Conservation (phyloP, 2,797 vertebrate genomes). For the Xenopus petersii region DNA sequence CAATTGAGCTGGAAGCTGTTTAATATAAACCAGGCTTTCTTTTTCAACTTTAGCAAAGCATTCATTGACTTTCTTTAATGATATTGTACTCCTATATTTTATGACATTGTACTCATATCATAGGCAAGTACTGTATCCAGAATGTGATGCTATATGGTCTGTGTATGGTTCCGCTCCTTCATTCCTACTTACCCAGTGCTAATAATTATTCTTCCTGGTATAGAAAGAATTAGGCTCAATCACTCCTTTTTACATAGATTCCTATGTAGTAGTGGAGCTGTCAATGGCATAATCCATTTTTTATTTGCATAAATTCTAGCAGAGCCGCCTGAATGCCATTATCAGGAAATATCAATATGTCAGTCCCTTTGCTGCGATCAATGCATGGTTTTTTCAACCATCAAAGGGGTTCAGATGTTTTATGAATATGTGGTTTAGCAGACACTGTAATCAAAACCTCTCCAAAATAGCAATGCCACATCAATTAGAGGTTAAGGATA, state of each 20-base stretch:
- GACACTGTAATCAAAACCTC: too few relatives aligned
- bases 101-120: neutral
- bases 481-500: too few relatives aligned
- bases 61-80: neutral
- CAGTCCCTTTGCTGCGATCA: slow-evolving; percentile 18
- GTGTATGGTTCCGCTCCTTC: neutral
- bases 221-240: too few relatives aligned
- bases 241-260: too few relatives aligned
- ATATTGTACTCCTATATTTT: neutral
- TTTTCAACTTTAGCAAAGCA: too few relatives aligned
- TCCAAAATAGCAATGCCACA: too few relatives aligned
- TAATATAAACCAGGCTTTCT: neutral
- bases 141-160: neutral
- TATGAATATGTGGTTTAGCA: neutral
- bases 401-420: slow-evolving; percentile 26
- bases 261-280: too few relatives aligned
- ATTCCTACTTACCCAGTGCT: neutral
- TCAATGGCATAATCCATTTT: neutral
- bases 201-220: neutral
- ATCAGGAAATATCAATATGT: neutral
- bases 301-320: neutral
- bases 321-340: neutral
- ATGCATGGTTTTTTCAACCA: slow-evolving; percentile 25
- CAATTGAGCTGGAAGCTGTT: neutral
- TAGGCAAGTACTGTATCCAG: neutral